These are phyloP conservation scores for Brachionus rubens DNA, from an alignment of 1,140 invertebrate genomes.

Conservation along the genomic window DNA sequence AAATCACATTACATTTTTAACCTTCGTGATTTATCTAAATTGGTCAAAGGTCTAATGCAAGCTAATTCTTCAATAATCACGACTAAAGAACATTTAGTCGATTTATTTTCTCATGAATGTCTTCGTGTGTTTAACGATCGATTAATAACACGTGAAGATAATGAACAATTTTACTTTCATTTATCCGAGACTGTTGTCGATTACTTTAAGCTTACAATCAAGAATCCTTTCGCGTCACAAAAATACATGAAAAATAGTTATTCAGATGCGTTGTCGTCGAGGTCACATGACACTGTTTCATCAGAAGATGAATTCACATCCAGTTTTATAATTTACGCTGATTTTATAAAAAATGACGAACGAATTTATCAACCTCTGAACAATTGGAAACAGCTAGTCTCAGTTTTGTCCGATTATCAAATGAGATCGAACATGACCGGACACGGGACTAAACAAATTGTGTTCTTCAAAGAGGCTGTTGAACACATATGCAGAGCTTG, in stretches of 20 bases:
- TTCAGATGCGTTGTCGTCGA: background rate
- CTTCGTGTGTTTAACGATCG: slow-evolving; percentile 77
- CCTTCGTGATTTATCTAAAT: slow-evolving; percentile 73
- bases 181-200: slow-evolving; percentile 70
- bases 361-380: slow-evolving; percentile 33
- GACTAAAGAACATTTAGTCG: slow-evolving; percentile 69
- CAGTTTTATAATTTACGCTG: slow-evolving; percentile 19
- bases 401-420: slow-evolving; percentile 43
- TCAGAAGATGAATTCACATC: background rate
- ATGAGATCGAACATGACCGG: slow-evolving; percentile 14
- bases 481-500: slow-evolving; percentile 65
- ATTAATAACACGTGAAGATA: slow-evolving; percentile 73
- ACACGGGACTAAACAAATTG: slow-evolving; percentile 48
- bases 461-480: slow-evolving; percentile 60
- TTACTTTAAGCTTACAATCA: slow-evolving; percentile 72
- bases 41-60: slow-evolving; percentile 55
- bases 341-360: slow-evolving; percentile 45
- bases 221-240: background rate
- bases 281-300: background rate
- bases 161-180: slow-evolving; percentile 70
- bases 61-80: slow-evolving; percentile 15
- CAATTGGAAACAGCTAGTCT: slow-evolving; percentile 34
- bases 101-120: slow-evolving; percentile 80
- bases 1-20: slow-evolving; percentile 94
- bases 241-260: background rate